Base-by-base conservation (phyloP, 2,797 vertebrate species). In the Leucoraja ocellata region DNA sequence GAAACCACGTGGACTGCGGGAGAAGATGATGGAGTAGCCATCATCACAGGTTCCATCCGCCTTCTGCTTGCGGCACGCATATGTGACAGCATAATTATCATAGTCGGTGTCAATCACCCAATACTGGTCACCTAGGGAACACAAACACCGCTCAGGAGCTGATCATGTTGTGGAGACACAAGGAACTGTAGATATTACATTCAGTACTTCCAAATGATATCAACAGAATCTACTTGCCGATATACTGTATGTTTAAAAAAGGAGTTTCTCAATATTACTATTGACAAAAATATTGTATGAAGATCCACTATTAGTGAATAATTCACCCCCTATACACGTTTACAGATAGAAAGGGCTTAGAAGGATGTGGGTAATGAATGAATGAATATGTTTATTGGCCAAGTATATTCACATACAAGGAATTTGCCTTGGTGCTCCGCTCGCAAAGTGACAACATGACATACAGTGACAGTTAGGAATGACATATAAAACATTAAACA, bases 61-160 rank as follows among this genome's bases (percentile, higher is more conserved):
- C 94, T 97, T 98, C 94, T 98, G 94, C 39, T 96, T 96, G 94
- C 98, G 98, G 96, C 98, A 99, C 93, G 98, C 97, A 0, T 99
- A 99, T 93, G 98, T 98, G 94, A 99, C 97, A 94, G 98, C 98
- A 2, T 98, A 99, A 96, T 98, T 98, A 93, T 98, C 97, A 0
- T 99, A 99, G 96, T 99, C 98, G 0, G 98, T 99, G 96, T 99
- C 98, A 21, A 99, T 98, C 94, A 99, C 95, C 98, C 98, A 99
- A 95, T 99, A 98, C 96, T 98, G 98, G 96, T 99, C 98, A 71
- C 98, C 98, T 99, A 73, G 36, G 36, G 25, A 77, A 61, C 0
- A 63, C 6, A 92, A 92, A 76, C 39, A 76, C 13, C 3, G 25
- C 16, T 74, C 11, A 16, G 25, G 13, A 92, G 54, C 46, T 58